Base-by-base conservation (phyloP, 92 coral and sea anemone genomes). In the Desmophyllum pertusum region DNA sequence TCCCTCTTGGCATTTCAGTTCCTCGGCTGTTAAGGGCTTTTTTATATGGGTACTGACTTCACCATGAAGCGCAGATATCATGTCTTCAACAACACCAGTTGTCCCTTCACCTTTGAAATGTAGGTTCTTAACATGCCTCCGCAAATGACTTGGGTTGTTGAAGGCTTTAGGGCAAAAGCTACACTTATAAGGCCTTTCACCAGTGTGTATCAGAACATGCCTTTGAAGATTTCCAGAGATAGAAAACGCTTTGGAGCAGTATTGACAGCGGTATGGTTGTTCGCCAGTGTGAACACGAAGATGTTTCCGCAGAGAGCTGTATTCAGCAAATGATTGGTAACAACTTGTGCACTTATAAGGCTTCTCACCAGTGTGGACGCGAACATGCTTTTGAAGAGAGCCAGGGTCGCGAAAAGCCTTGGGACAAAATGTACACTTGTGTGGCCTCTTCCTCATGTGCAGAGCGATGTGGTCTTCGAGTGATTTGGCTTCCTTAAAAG, bases 351-450 rank as follows among this genome's bases (percentile, higher is more conserved):
- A 96, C 64, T 96, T 92, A 77, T 86, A 96, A 0, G 99, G 99
- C 67, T 93, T 94, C 46, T 96, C 99, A 2, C 99, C 99, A 53
- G 99, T 96, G 83, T 96, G 99, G 19, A 96, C 95, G 5, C 99
- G 93, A 30, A 96, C 92, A 86, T 96, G 99, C 48, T 96, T 96
- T 88, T 96, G 99, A 19, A 96, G 92, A 3, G 99, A 96, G 11
- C 99, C 99, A 37, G 99, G 99, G 65, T 96, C 99, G n/a, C 99
- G 89, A 79, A 96, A 96, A 3, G 99, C 96, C 53, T 96, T 96
- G 40, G 98, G 96, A 70, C 99, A 96, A 75, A 91, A 94, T 10
- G 85, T 62, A 74, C 99, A 96, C 78, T 94, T 96, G 76, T 96
- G 98, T 15, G 99, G 99, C 40, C 99, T 79, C 74, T 94, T 96